A percentile compares a stretch with the other conserved stretches of the same genome.
Conservation (phyloP, 2,888 invertebrate species). For the Theristus sp. region DNA sequence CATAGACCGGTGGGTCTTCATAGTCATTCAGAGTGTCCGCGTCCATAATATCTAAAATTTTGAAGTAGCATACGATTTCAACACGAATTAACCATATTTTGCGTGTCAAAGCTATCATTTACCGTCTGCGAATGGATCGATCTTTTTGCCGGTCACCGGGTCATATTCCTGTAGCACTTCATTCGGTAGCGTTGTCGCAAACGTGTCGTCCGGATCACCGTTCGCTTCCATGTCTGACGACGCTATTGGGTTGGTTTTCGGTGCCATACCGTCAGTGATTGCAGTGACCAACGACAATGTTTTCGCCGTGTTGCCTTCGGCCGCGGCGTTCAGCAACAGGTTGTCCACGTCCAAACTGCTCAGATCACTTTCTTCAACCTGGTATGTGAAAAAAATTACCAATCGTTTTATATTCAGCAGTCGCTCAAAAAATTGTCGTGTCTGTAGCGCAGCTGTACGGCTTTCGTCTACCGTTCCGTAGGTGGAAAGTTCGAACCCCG, state of each 20-base stretch:
- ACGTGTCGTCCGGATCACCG: not conserved
- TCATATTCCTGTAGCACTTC: not conserved
- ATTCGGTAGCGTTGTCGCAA: not conserved
- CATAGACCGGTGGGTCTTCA: not conserved
- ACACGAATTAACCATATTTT: too few species aligned
- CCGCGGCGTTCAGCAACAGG: not conserved
- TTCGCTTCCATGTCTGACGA: not conserved
- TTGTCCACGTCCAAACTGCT: not conserved
- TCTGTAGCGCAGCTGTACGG: too few species aligned
- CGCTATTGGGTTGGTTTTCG: not conserved
- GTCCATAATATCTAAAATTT: not conserved
- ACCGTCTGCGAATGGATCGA: not conserved
- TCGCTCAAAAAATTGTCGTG: not conserved
- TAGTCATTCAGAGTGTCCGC: not conserved
- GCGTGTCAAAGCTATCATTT: not conserved
- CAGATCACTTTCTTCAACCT: too few species aligned
- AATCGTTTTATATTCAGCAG: too few species aligned
- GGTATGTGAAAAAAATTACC: too few species aligned
- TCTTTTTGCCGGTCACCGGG: not conserved
- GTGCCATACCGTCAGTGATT: not conserved
- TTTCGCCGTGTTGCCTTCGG: not conserved
- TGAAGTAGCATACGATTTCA: not conserved
- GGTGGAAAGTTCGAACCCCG: too few species aligned
- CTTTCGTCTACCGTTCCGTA: too few species aligned
- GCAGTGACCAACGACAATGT: not conserved